These are phyloP conservation scores for Meloe dianella DNA, from an alignment of 2,888 invertebrate species.

Conservation along the genomic window DNA sequence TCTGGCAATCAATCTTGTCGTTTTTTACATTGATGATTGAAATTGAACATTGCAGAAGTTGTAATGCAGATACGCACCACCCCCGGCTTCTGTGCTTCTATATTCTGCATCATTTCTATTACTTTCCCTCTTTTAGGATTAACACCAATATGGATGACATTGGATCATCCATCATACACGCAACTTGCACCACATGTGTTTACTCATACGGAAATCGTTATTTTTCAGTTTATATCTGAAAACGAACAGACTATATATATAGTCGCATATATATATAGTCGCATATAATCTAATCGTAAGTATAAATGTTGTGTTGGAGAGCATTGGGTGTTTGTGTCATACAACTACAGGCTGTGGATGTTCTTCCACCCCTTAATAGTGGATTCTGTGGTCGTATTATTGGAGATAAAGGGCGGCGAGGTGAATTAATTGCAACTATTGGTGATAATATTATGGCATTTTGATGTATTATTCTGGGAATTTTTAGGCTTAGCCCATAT, in stretches of 20 bases:
- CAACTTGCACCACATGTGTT: constrained; percentile 39
- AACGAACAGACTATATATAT: not conserved
- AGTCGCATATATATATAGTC: too few relatives aligned
- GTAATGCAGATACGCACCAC: constrained; percentile 30
- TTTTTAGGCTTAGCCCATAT: not conserved
- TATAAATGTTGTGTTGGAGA: too few relatives aligned
- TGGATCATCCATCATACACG: constrained; percentile 34
- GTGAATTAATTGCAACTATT: not conserved
- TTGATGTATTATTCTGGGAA: constrained; percentile 4
- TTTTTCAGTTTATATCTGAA: constrained; percentile 37
- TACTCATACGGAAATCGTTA: constrained; percentile 39
- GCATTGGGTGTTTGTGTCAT: too few relatives aligned
- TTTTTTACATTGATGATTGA: constrained; percentile 37
- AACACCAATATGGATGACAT: constrained; percentile 29
- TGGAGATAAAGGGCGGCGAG: not conserved
- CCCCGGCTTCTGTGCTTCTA: constrained; percentile 14
- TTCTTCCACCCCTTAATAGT: too few relatives aligned
- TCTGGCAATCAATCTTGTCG: constrained; percentile 36
- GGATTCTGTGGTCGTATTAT: too few relatives aligned
- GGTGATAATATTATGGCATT: constrained; percentile 5
- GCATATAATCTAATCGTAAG: not conserved
- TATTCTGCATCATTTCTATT: not conserved
- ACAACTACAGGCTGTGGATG: too few relatives aligned
- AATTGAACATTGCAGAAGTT: constrained; percentile 27
- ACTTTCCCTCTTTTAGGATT: constrained; percentile 21